Evolutionary conservation across 2,888 invertebrate species (phyloP).

Genomic region (Andrena marginata): DNA sequence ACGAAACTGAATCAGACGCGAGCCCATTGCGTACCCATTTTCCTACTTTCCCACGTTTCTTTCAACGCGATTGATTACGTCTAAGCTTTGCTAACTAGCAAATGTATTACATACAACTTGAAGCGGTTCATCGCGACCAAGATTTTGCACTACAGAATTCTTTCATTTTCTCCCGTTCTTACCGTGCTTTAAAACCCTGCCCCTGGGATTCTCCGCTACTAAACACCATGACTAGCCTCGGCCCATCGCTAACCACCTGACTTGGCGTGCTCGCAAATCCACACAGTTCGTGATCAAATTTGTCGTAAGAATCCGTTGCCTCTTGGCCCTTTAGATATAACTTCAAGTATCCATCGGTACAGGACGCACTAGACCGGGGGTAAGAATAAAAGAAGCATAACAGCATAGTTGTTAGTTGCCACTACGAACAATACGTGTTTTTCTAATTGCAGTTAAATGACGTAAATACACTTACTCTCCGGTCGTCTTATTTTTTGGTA

Average conservation of each 20-base stretch:
- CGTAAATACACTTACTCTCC: constrained; percentile 90
- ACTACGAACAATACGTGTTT: neutral
- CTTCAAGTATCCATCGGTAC: constrained; percentile 96
- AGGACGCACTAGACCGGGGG: constrained; percentile 86
- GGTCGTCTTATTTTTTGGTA: constrained; percentile 92
- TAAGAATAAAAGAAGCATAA: too few relatives aligned
- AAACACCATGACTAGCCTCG: constrained; percentile 97
- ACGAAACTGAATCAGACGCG: too few relatives aligned
- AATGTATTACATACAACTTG: too few relatives aligned
- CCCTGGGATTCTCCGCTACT: constrained; percentile 97
- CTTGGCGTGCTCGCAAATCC: constrained; percentile 92
- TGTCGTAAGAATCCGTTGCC: constrained; percentile 96
- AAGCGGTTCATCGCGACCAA: too few relatives aligned
- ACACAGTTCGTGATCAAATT: constrained; percentile 97
- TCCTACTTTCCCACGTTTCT: too few relatives aligned
- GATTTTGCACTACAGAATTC: too few relatives aligned
- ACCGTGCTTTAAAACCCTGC: constrained; percentile 93
- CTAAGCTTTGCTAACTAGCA: too few relatives aligned
- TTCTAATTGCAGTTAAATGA: neutral
- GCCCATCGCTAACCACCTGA: constrained; percentile 95
- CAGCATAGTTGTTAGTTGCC: too few relatives aligned
- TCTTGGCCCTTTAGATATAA: constrained; percentile 97
- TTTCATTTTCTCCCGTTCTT: constrained; percentile 12
- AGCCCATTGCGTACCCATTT: too few relatives aligned
- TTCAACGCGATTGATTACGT: too few relatives aligned